phyloP scores from a whole-genome alignment of 2,797 vertebrate genomes.

The Neopelma chrysocephalum region DNA sequence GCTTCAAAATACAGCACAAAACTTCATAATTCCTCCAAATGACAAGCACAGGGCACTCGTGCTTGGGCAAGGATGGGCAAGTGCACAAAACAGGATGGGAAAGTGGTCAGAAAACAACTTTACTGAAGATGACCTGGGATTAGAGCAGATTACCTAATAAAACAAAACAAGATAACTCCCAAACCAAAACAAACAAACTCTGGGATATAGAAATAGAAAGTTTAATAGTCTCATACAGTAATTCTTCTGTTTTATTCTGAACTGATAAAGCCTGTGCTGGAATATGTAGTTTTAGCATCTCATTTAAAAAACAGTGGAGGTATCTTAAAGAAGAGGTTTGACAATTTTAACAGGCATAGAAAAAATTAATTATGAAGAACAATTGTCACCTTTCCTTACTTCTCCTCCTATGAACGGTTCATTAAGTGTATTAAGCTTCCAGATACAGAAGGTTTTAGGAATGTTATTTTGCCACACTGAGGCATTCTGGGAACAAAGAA shows the following conservation, averaged over 20 bases:
- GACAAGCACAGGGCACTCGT: rapidly evolving
- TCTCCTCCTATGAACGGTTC: background rate
- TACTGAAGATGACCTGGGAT: background rate
- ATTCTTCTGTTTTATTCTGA: background rate
- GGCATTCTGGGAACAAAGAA: background rate
- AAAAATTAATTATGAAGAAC: background rate
- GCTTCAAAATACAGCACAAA: background rate
- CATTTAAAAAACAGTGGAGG: background rate
- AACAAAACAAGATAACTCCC: background rate
- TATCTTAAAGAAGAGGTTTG: background rate
- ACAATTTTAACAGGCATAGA: background rate
- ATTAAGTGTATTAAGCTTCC: background rate
- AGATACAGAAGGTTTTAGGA: background rate
- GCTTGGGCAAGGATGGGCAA: background rate
- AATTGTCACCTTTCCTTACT: background rate
- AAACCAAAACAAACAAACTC: background rate
- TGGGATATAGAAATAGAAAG: background rate
- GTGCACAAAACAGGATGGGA: background rate
- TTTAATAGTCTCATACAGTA: background rate
- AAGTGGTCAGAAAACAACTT: background rate
- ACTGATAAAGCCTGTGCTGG: background rate
- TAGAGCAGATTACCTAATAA: background rate
- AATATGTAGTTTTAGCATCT: background rate
- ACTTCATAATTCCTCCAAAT: background rate
- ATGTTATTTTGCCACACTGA: background rate